Evolutionary conservation across 2,797 vertebrate genomes (phyloP).

Genomic region (Enteromius mattozi): DNA sequence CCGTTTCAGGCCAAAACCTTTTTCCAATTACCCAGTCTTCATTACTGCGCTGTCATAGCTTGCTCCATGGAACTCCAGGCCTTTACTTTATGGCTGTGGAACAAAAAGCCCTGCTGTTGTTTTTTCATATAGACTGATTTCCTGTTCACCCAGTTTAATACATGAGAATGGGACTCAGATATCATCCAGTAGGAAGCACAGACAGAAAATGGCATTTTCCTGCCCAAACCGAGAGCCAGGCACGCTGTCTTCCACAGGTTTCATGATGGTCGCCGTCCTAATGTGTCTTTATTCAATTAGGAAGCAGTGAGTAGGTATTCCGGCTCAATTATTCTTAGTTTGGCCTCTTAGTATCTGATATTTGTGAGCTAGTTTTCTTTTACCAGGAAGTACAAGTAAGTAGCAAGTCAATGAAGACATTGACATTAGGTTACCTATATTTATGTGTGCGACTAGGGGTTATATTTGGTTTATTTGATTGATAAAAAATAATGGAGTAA

Average conservation of each 20-base stretch:
- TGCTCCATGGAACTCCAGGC: conserved; percentile 68
- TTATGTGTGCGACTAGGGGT: background rate
- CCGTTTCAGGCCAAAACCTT: conserved; percentile 76
- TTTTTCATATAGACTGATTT: conserved; percentile 70
- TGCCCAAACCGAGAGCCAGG: conserved; percentile 33
- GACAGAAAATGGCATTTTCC: conserved; percentile 45
- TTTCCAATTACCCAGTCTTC: conserved; percentile 81
- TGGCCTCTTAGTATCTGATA: conserved; percentile 36
- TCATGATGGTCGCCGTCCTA: conserved; percentile 37
- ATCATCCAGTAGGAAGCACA: conserved; percentile 63
- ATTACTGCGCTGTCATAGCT: conserved; percentile 76
- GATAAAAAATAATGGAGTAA: background rate
- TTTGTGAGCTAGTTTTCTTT: conserved; percentile 29
- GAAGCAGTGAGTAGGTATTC: conserved; percentile 48
- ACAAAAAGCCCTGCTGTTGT: conserved; percentile 68
- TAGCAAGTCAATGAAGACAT: conserved; percentile 11
- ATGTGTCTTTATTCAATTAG: conserved; percentile 60
- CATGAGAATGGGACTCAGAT: conserved; percentile 58
- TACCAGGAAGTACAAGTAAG: conserved; percentile 29
- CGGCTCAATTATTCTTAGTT: conserved; percentile 39
- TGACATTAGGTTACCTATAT: background rate
- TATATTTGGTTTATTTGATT: background rate
- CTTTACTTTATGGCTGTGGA: conserved; percentile 74
- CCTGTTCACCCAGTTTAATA: conserved; percentile 60
- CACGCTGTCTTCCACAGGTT: conserved; percentile 33